Evolutionary conservation across 2,888 invertebrate species (phyloP).

Genomic region (Eutolmus rufibarbis): DNA sequence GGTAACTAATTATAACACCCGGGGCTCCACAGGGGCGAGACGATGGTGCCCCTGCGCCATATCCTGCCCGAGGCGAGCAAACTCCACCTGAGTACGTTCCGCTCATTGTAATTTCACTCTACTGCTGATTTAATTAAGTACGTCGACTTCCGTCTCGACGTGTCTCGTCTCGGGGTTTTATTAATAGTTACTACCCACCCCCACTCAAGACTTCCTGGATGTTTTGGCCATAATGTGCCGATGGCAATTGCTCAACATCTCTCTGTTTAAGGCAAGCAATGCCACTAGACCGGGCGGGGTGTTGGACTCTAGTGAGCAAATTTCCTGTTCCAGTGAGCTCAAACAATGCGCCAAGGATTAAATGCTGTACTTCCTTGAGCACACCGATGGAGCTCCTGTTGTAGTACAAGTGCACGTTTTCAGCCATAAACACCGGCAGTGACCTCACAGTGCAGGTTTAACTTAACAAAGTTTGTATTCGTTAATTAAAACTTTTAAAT

Average conservation of each 20-base stretch:
- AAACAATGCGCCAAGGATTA: background rate
- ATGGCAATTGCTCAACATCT: background rate
- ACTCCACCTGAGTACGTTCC: background rate
- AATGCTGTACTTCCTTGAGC: background rate
- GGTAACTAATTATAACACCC: background rate
- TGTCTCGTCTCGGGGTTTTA: background rate
- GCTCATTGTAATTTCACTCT: background rate
- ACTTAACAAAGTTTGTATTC: background rate
- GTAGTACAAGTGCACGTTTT: background rate
- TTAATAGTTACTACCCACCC: background rate
- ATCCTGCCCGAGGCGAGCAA: background rate
- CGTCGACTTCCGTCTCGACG: background rate
- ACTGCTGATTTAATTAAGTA: background rate
- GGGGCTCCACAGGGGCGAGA: background rate
- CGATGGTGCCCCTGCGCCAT: background rate
- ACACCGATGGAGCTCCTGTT: background rate
- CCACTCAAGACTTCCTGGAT: background rate
- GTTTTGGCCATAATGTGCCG: background rate
- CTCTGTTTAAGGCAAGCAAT: background rate
- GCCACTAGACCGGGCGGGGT: too few species aligned
- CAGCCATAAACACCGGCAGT: background rate
- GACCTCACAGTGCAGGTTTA: background rate
- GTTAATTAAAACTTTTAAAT: background rate
- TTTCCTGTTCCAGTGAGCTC: background rate
- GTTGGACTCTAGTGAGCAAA: background rate